Base-by-base conservation (phyloP, 2,797 vertebrate genomes). In the Phataginus tricuspis region DNA sequence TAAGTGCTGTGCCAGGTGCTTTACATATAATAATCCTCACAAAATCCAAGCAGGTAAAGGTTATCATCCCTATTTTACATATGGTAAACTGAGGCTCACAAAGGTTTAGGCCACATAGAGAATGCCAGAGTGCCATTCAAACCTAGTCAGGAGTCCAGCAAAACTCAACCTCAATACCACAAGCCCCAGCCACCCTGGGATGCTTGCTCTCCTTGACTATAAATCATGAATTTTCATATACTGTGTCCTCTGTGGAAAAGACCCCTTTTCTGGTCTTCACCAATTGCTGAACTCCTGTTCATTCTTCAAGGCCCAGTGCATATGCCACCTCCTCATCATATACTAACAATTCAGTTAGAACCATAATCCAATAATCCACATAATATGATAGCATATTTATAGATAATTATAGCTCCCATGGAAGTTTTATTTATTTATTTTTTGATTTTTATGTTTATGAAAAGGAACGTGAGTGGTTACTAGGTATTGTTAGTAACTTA, bases 401-500 rank as follows among this genome's bases (percentile, higher is more conserved):
- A 93, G 31, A 66, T 31, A 66, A 23, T 88, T 69, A 69, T 5
- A 85, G 88, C 16, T 64, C 29, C n/a, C 53, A 51, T 27, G 7
- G 53, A 69, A 42, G 45, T 14, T 82, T 88, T 49, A 12, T 10
- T n/a, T 71, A 90, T 86, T 63, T 31, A 55, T 68, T 90, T 84
- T 88, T 79, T 83, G 45, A 72, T 66, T 78, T 95, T 91, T 85
- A 88, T 68, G 4, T 59, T 91, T 63, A 31, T 83, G 27, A 84
- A 69, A 85, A 91, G 51, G 8, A 91, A 86, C 57, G 7, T 82
- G 53, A 80, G 8, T 29, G 74, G 55, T 74, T 79, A 84, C 42
- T 71, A 90, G 63, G 34, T 68, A 53, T 53, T 71, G 66, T 66
- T 66, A 93, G 37, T 75, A 71, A 94, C 63, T 82, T 82, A 68